Conservation (phyloP, 1,140 invertebrate genomes). For the Heliconius hewitsoni region DNA sequence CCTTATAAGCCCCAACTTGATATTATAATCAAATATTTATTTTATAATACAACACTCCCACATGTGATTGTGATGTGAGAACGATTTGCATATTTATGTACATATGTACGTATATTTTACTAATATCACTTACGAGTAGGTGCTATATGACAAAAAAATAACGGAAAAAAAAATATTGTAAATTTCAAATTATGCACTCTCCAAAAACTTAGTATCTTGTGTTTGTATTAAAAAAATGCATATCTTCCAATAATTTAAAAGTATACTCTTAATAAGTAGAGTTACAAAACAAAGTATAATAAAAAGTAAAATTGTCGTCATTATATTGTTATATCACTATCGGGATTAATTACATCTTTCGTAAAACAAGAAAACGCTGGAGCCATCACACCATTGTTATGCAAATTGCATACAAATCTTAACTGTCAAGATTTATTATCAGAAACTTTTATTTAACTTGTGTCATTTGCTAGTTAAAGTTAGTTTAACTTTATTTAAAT, state of each 20-base stretch:
- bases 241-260: too few species aligned
- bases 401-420: conserved; percentile 21
- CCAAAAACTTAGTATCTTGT: too few species aligned
- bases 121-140: too few species aligned
- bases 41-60: background rate
- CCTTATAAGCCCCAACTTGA: background rate
- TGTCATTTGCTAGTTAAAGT: background rate
- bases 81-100: background rate
- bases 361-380: background rate
- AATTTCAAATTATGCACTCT: too few species aligned
- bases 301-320: background rate
- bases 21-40: conserved; percentile 39
- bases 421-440: background rate
- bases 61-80: background rate
- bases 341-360: conserved; percentile 15
- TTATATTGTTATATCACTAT: conserved; percentile 7
- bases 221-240: too few species aligned
- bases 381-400: conserved; percentile 1
- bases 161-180: too few species aligned
- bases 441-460: background rate
- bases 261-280: too few species aligned
- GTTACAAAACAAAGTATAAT: too few species aligned
- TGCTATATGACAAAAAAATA: too few species aligned
- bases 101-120: background rate
- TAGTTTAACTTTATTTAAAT: too few species aligned